Evolutionary conservation across 1,140 invertebrate species (phyloP), one percentile per base, ranked within the genome.

Genomic region (Drosophila pruinosa): DNA sequence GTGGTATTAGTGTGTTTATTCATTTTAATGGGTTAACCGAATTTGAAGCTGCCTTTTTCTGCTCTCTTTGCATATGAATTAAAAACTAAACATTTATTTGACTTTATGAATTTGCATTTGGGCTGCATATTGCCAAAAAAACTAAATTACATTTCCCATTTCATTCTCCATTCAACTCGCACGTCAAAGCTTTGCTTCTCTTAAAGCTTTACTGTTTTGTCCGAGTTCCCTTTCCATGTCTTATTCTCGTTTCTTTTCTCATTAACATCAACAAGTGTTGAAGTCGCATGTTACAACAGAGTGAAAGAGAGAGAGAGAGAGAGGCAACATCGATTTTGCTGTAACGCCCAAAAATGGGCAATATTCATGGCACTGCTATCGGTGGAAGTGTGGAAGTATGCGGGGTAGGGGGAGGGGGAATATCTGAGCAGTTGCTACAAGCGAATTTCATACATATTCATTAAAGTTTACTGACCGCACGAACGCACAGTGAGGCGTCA

Each of bases 391-490:
- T 2, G 12, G 1, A 8, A 21, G 45, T 2, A 57, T 7, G 26
- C 5, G 39, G 12, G 31, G 58, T 17, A 7, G 1, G 24, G 31
- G 21, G 14, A n/a, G 7, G 24, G 22, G 26, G 3, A 1, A 19
- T 12, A 39, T 15, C 15, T 34, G 34, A 57, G 59, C 71, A 75
- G 65, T 75, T 76, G 76, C 72, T 75, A 88, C 82, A 78, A 86
- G 63, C 78, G 74, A 72, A 78, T 72, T 88, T 88, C 82, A 88
- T 88, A 88, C 82, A 88, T 88, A 88, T 88, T 88, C 82, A 88
- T 88, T 88, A 88, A 88, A 82, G 82, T 88, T 86, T 88, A 71
- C 82, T 88, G 78, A 86, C 82, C 82, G 82, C 82, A 86, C 77
- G 77, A 72, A 86, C 69, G 59, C 65, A 80, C 76, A 69, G 50